Percentiles rank a stretch among this genome's conserved stretches.
Evolutionary conservation across 2,888 invertebrate species (phyloP).

Genomic region (Troilus luridus): DNA sequence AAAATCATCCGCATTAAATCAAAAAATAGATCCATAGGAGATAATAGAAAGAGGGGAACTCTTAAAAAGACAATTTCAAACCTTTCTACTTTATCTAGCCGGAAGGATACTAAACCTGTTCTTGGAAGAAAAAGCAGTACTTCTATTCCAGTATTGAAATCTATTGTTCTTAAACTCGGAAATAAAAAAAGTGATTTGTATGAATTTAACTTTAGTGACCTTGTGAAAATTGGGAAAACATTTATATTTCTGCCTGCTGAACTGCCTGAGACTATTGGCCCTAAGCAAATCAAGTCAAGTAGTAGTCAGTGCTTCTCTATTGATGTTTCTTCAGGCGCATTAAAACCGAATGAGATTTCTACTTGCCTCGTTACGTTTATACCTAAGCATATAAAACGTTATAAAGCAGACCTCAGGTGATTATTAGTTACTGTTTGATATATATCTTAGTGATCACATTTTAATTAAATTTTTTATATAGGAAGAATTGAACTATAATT

Average conservation of each 20-base stretch:
- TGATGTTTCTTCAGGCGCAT: not conserved
- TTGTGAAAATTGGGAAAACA: conserved; percentile 10
- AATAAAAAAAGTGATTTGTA: not conserved
- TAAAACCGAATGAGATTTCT: not conserved
- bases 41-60: not conserved
- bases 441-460: not conserved
- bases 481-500: not conserved
- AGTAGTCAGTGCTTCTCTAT: not conserved
- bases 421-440: not conserved
- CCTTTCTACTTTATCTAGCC: not conserved
- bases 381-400: conserved; percentile 15
- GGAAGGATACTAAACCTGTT: not conserved
- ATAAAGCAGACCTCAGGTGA: conserved; percentile 10
- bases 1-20: not conserved
- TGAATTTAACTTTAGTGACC: not conserved
- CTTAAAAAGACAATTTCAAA: not conserved
- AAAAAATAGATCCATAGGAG: not conserved
- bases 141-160: not conserved
- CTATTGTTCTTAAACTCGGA: not conserved
- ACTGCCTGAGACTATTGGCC: not conserved
- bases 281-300: not conserved
- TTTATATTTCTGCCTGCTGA: not conserved
- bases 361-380: not conserved
- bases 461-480: not conserved
- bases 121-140: not conserved